Evolutionary conservation across 1,140 invertebrate species (phyloP).

Genomic region (Drosophila sp.): DNA sequence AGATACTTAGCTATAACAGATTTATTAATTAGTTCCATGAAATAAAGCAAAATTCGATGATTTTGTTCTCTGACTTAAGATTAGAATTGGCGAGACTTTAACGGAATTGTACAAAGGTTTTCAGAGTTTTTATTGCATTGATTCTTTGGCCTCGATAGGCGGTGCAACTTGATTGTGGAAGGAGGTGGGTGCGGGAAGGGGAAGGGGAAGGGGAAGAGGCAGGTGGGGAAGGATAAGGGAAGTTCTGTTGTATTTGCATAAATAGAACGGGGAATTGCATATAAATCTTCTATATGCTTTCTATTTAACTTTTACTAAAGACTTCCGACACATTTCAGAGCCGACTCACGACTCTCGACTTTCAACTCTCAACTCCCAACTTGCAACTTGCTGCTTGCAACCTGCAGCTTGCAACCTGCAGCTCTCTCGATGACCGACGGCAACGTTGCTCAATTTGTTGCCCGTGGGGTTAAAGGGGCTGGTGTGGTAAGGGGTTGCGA

Average conservation of each 20-base stretch:
- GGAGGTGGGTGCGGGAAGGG: no score
- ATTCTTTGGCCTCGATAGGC: slow-evolving; percentile 11
- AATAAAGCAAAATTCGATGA: no score
- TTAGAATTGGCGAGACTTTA: not conserved
- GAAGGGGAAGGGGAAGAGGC: not conserved
- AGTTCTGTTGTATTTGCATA: slow-evolving; percentile 60
- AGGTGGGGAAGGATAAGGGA: not conserved
- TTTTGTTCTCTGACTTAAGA: no score
- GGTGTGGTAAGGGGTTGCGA: not conserved
- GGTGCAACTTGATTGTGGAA: slow-evolving; percentile 6
- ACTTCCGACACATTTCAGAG: slow-evolving; percentile 80
- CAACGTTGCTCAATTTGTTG: slow-evolving; percentile 10
- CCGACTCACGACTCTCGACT: slow-evolving; percentile 11
- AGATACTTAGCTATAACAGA: no score
- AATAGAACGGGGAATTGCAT: slow-evolving; percentile 62
- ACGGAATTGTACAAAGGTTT: not conserved
- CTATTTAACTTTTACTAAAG: slow-evolving; percentile 83
- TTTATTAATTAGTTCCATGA: no score
- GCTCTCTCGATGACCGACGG: not conserved
- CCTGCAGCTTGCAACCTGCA: no score
- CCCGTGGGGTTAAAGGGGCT: not conserved
- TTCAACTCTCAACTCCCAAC: not conserved
- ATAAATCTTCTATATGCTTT: slow-evolving; percentile 81
- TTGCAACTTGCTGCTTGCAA: no score
- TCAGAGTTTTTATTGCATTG: not conserved